Evolutionary conservation across 2,888 invertebrate species (phyloP).

Genomic region (Aphidius colemani): DNA sequence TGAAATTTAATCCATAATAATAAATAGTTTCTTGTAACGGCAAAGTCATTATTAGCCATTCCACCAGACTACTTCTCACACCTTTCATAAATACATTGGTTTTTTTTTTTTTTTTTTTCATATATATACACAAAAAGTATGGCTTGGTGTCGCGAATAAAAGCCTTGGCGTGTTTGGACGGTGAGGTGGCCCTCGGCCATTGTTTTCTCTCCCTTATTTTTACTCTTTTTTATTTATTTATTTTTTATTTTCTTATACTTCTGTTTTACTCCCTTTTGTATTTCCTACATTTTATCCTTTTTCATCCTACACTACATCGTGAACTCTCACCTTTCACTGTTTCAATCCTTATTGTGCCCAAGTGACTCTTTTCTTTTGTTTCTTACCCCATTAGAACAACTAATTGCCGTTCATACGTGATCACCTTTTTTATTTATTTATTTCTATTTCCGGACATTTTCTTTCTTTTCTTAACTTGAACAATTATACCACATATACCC

Average conservation of each 20-base stretch:
- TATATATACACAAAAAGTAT: conserved; percentile 27
- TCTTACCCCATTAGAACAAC: conserved; percentile 56
- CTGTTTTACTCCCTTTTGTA: conserved; percentile 23
- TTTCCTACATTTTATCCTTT: conserved; percentile 23
- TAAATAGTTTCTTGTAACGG: too few relatives aligned
- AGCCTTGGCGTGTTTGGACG: conserved; percentile 38
- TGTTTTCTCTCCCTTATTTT: conserved; percentile 45
- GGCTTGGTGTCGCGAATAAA: conserved; percentile 35
- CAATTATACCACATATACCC: too few relatives aligned
- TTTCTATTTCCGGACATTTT: conserved; percentile 28
- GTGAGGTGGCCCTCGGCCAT: conserved; percentile 48
- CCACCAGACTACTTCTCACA: conserved; percentile 28
- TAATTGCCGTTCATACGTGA: conserved; percentile 58
- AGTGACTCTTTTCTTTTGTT: conserved; percentile 55
- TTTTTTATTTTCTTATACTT: conserved; percentile 25
- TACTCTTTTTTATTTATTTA: conserved; percentile 14
- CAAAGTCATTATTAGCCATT: conserved; percentile 38
- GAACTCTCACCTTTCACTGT: conserved; percentile 33
- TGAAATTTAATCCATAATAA: conserved; percentile 2
- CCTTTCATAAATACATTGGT: conserved; percentile 12
- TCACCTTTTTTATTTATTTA: conserved; percentile 54
- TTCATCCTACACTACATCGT: conserved; percentile 19
- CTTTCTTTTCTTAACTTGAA: too few relatives aligned
- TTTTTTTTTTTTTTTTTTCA: too few relatives aligned
- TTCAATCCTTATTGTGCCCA: conserved; percentile 52